These are phyloP conservation scores for Leptoclinus maculatus DNA, from an alignment of 2,797 vertebrate species.

Conservation along the genomic window DNA sequence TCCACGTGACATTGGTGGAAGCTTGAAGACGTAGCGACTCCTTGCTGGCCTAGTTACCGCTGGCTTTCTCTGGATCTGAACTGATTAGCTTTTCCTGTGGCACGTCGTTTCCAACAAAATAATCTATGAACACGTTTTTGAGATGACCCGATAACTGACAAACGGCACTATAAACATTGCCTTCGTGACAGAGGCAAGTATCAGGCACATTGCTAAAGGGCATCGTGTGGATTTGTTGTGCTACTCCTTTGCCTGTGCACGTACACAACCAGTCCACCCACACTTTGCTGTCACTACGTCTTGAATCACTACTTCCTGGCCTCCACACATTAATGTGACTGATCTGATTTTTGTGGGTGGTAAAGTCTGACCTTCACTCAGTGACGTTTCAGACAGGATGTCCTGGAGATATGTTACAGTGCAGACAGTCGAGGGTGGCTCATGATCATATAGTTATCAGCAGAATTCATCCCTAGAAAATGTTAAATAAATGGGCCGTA, in stretches of 20 bases:
- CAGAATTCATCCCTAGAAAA: slow-evolving; percentile 53
- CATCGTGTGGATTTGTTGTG: slow-evolving; percentile 35
- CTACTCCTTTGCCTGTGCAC: slow-evolving; percentile 42
- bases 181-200: slow-evolving; percentile 31
- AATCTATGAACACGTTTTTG: slow-evolving; percentile 8
- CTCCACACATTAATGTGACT: slow-evolving; percentile 58
- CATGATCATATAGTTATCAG: slow-evolving; percentile 52
- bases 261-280: slow-evolving; percentile 40
- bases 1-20: not conserved
- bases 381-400: slow-evolving; percentile 44
- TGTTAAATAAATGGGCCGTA: slow-evolving; percentile 65
- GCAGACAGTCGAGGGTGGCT: slow-evolving; percentile 21
- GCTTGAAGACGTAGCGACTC: not conserved
- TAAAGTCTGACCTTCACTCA: slow-evolving; percentile 69
- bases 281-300: slow-evolving; percentile 54
- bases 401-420: slow-evolving; percentile 49
- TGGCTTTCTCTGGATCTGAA: not conserved
- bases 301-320: slow-evolving; percentile 58
- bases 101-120: not conserved
- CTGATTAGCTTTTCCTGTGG: not conserved
- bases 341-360: slow-evolving; percentile 58
- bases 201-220: slow-evolving; percentile 39
- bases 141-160: slow-evolving; percentile 19
- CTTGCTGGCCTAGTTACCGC: too few species aligned
- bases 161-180: slow-evolving; percentile 30